Percentiles rank a stretch among this genome's conserved stretches.
phyloP scores from a whole-genome alignment of 2,888 invertebrate species.

The Agonopterix arenella region DNA sequence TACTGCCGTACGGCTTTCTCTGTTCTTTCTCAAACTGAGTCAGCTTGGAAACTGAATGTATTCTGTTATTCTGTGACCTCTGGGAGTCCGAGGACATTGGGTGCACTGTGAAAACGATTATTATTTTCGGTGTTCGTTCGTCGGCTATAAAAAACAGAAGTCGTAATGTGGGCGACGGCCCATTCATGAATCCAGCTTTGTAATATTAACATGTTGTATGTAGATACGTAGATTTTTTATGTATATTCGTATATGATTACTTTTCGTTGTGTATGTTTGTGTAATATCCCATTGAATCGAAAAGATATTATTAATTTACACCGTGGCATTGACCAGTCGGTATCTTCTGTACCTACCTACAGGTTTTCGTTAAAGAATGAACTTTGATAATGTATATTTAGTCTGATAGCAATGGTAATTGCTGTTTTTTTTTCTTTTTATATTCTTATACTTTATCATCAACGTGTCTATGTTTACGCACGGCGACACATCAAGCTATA shows the following conservation, averaged over 20 bases:
- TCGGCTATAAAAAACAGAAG: slow-evolving; percentile 28
- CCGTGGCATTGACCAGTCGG: too few species aligned
- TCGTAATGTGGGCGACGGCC: slow-evolving; percentile 27
- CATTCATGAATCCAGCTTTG: slow-evolving; percentile 43
- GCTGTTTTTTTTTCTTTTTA: too few species aligned
- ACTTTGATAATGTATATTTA: too few species aligned
- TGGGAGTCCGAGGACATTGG: slow-evolving; percentile 36
- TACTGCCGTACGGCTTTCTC: neutral
- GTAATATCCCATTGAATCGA: slow-evolving; percentile 4
- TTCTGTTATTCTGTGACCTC: slow-evolving; percentile 29
- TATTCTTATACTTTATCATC: too few species aligned
- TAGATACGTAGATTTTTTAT: too few species aligned
- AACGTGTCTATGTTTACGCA: too few species aligned
- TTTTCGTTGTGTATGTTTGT: slow-evolving; percentile 1
- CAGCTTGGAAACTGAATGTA: neutral
- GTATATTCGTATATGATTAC: too few species aligned
- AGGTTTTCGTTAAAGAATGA: too few species aligned
- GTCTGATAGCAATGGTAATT: too few species aligned
- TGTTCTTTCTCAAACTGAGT: neutral
- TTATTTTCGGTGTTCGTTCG: slow-evolving; percentile 23
- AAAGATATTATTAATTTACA: neutral
- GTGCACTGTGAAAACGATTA: slow-evolving; percentile 60
- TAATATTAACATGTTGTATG: slow-evolving; percentile 3
- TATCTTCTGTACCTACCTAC: too few species aligned
- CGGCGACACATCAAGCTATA: too few species aligned